Percentiles rank a stretch among this genome's conserved stretches.
These are phyloP conservation scores for Synanceia verrucosa DNA, from an alignment of 2,797 vertebrate species.

Conservation along the genomic window DNA sequence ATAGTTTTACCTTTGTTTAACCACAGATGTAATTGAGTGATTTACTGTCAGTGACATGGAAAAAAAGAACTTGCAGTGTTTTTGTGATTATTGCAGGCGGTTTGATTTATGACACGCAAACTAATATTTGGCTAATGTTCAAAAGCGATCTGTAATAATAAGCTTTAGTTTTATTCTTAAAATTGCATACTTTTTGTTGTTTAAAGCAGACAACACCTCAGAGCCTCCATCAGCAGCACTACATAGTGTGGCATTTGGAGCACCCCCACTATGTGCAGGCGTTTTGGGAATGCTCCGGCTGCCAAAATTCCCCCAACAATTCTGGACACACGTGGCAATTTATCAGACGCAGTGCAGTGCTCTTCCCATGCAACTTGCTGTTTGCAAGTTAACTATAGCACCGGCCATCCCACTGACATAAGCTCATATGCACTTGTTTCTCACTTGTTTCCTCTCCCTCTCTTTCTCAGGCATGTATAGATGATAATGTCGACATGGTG, in stretches of 20 bases:
- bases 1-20: not conserved
- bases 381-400: constrained; percentile 21
- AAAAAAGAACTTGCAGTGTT: not conserved
- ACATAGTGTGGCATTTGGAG: constrained; percentile 60
- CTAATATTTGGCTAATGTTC: not conserved
- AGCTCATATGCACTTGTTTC: no score
- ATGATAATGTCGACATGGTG: constrained; percentile 99
- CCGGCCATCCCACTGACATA: not conserved
- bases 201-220: constrained; percentile 2
- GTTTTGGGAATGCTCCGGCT: constrained; percentile 59
- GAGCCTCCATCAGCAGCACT: constrained; percentile 30
- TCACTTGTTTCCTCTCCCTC: not conserved
- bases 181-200: not conserved
- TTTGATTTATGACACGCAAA: constrained; percentile 5
- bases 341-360: constrained; percentile 23
- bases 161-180: no score
- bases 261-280: constrained; percentile 57
- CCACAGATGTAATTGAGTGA: constrained; percentile 18
- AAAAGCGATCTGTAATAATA: no score
- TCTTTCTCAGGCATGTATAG: constrained; percentile 93
- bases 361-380: constrained; percentile 21
- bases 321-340: constrained; percentile 33
- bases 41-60: constrained; percentile 2
- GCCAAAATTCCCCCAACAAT: constrained; percentile 59
- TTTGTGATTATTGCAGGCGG: constrained; percentile 1